Evolutionary conservation across 1,140 invertebrate genomes (phyloP).

Genomic region (Drosophila funebris): DNA sequence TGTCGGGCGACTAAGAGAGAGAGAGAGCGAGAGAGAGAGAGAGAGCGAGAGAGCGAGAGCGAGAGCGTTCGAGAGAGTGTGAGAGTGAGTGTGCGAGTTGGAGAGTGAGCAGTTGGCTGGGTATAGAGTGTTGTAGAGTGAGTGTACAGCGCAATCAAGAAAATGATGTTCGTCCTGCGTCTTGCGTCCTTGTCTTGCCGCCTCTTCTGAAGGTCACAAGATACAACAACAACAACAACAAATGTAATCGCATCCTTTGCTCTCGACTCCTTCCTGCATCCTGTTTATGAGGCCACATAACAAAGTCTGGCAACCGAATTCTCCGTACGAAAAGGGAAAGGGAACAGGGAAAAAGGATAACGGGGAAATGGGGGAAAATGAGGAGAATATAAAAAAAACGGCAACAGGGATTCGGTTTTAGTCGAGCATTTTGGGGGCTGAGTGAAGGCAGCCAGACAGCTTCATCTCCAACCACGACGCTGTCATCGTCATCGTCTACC

Average conservation of each 20-base stretch:
- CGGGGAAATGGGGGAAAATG: neutral
- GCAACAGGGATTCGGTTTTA: neutral
- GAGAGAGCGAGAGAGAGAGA: neutral
- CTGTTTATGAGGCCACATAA: slow-evolving; percentile 3
- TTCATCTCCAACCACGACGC: neutral
- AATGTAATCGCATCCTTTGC: neutral
- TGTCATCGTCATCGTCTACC: neutral
- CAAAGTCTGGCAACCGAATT: neutral
- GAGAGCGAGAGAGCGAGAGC: neutral
- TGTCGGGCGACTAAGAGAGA: neutral
- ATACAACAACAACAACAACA: slow-evolving; percentile 2
- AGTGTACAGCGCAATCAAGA: slow-evolving; percentile 50
- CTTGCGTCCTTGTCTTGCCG: slow-evolving; percentile 1
- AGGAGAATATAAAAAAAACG: neutral
- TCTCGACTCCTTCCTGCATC: slow-evolving; percentile 5
- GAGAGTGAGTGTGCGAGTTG: neutral
- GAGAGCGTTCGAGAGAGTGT: too few species aligned
- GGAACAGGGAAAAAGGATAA: neutral
- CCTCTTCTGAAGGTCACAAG: slow-evolving; percentile 34
- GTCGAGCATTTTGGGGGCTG: neutral
- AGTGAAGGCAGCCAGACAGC: slow-evolving; percentile 20
- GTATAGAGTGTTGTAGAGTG: neutral
- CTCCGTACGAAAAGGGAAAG: too few species aligned
- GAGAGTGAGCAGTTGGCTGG: neutral
- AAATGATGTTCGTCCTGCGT: slow-evolving; percentile 2